These are phyloP conservation scores for Montipora sp. DNA, from an alignment of 64 coral and sea anemone species.

Conservation along the genomic window DNA sequence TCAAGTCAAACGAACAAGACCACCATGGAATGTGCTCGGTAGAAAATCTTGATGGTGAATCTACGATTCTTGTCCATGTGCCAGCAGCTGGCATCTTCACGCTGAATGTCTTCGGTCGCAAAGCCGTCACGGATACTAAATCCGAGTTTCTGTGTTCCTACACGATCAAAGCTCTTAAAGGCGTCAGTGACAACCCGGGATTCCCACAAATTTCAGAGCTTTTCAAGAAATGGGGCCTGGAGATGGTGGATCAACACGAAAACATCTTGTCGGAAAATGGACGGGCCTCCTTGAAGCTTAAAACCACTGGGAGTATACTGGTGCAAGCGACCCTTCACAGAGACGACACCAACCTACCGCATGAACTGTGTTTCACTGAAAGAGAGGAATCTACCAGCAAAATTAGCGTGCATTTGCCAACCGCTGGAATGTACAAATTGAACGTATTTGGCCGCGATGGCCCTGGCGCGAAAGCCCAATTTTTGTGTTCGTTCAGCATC, in stretches of 20 bases:
- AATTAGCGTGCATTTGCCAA: constrained; percentile 34
- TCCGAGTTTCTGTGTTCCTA: constrained; percentile 54
- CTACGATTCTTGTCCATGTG: constrained; percentile 16
- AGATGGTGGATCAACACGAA: constrained; percentile 40
- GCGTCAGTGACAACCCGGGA: constrained; percentile 49
- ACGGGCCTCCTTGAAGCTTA: constrained; percentile 12
- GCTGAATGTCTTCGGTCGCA: constrained; percentile 53
- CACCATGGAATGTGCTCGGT: constrained; percentile 30
- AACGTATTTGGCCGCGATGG: constrained; percentile 63
- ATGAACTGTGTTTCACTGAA: constrained; percentile 23
- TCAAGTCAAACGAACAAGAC: background rate
- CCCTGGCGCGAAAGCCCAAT: constrained; percentile 12
- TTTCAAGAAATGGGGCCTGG: constrained; percentile 38
- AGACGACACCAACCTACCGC: constrained; percentile 23
- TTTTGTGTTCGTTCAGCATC: constrained; percentile 35
- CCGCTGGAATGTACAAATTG: constrained; percentile 41
- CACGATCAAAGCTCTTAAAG: constrained; percentile 11
- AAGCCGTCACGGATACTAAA: background rate
- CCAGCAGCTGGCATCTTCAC: constrained; percentile 43
- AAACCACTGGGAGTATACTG: constrained; percentile 20
- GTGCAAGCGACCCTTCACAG: constrained; percentile 19
- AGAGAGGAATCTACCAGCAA: constrained; percentile 10
- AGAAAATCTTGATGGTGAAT: constrained; percentile 1
- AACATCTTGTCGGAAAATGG: constrained; percentile 54
- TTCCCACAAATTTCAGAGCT: constrained; percentile 45